Evolutionary conservation across 2,113 vertebrate genomes (phyloP), one percentile per base, ranked within the genome.

Genomic region (Ranitomeya variabilis): DNA sequence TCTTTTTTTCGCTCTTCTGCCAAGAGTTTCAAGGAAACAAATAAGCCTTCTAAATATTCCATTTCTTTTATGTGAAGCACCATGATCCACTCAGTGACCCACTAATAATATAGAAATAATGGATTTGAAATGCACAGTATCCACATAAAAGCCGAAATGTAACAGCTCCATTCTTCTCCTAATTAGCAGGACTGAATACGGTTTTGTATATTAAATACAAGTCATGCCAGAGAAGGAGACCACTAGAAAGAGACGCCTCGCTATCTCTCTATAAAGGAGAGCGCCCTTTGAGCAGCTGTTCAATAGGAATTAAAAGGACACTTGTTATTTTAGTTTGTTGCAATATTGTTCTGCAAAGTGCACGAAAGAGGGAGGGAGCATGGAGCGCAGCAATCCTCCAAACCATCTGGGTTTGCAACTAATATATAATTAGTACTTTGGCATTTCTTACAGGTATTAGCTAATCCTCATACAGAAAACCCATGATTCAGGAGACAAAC

Each of bases 131-230:
- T 85, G 83, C 73, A 59, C 83, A 85, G 67, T 55, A 52, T 37
- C 64, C 82, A 84, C 81, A 84, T 86, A 86, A 78, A 86, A 86
- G 73, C 54, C 73, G 5, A 60, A 78, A 86, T 57, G 85, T 57
- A 76, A 86, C 57, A 51, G 71, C 84, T 60, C 73, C 15, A 74
- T 86, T 86, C 69, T 86, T 86, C 71, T 86, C 21, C 84, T 86
- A 86, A 86, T 86, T 86, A 86, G 45, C 54, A 69, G 84, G 16
- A 74, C 1, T 74, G 64, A 84, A 84, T 84, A 84, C 18, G 64
- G 14, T 84, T 84, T 84, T 71, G 64, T 71, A 71, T 84, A 84
- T 84, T 69, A 84, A 84, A 84, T 66, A 23, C 82, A 69, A 84
- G 82, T 69, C 82, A 69, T 84, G 64, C 64, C 64, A 84, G 62